Evolutionary conservation across 2,888 invertebrate species (phyloP), one percentile per base, ranked within the genome.

Genomic region (Podotricha telesiphe): DNA sequence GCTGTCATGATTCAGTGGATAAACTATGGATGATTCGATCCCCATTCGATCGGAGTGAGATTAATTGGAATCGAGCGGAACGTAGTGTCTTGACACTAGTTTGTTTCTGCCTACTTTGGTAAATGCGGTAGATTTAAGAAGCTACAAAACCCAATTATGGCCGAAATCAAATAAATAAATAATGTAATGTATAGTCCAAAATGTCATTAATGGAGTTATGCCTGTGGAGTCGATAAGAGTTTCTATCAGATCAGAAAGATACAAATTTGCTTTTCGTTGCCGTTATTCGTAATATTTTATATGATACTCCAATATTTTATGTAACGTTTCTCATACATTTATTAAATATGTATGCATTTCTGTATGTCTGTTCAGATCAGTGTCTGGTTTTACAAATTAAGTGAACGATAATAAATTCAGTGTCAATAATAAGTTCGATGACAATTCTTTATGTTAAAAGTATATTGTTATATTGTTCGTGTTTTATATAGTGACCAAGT

Each of bases 281-380:
- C 10, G 22, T 45, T 45, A 45, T 59, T 42, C 45, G 59, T 45
- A 28, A 59, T n/a, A 59, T 59, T 59, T 59, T 22, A 59, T 28
- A 59, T 59, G 40, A 37, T 42, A n/a, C 22, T 59, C 45, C 22
- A 59, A 59, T 59, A 59, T 59, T 59, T 59, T n/a, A 45, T 17
- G 22, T 11, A 22, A 42, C 42, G n/a, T 20, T n/a, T 0, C n/a
- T 4, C 15, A 42, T 59, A 45, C 11, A 20, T n/a, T 0, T 1
- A 22, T 11, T 17, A 59, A 45, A 22, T 20, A 42, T 58, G n/a
- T 28, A 53, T 28, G 4, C 37, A 55, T 55, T 34, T 37, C n/a
- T 1, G 34, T 34, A 37, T 17, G 17, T 17, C 6, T 10, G 11
- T 1, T n/a, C 17, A 17, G 13, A 37, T 37, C 11, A 17, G 2